Percentiles rank a stretch among this genome's conserved stretches.
Conservation (phyloP, 2,113 vertebrate species). For the Emydura subglobosa region DNA sequence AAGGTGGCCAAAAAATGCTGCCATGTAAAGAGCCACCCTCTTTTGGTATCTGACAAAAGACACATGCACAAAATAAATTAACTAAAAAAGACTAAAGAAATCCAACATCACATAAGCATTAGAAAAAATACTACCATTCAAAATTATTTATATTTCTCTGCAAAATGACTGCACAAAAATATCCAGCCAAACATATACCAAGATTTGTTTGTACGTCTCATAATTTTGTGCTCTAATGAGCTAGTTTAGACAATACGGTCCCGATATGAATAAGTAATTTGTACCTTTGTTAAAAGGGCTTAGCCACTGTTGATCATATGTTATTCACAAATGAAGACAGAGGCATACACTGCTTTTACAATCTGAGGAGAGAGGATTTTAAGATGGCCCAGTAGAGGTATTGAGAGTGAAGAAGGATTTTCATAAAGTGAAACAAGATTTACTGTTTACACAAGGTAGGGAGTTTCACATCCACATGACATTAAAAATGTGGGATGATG, state of each 20-base stretch:
- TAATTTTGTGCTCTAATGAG: background rate
- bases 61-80: background rate
- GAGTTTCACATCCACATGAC: background rate
- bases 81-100: background rate
- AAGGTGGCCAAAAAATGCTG: slow-evolving; percentile 78
- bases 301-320: background rate
- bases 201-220: background rate
- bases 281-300: background rate
- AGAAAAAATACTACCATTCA: background rate
- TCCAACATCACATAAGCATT: background rate
- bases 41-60: slow-evolving; percentile 78
- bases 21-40: slow-evolving; percentile 81
- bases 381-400: background rate
- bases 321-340: background rate
- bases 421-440: background rate
- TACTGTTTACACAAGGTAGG: background rate
- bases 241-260: background rate
- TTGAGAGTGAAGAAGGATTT: background rate
- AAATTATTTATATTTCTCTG: background rate
- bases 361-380: background rate
- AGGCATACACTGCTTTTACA: background rate
- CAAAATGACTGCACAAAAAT: background rate
- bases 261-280: background rate
- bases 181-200: background rate
- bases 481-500: background rate